Evolutionary conservation across 2,797 vertebrate species (phyloP).

Genomic region (Scyliorhinus canicula): DNA sequence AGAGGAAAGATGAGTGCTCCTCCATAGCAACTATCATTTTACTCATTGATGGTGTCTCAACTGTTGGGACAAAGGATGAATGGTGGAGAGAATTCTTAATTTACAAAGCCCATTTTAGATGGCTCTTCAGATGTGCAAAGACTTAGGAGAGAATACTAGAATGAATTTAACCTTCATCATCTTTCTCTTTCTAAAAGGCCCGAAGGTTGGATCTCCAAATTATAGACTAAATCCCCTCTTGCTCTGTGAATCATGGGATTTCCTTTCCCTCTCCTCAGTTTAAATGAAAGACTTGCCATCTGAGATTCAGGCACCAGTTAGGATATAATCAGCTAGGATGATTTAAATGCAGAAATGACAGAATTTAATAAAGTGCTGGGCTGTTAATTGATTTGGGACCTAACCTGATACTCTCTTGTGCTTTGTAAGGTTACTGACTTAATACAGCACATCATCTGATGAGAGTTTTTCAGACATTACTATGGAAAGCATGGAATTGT

Average conservation of each 20-base stretch:
- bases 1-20: not conserved
- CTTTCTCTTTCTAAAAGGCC: constrained; percentile 1
- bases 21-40: not conserved
- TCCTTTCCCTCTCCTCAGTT: not conserved
- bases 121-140: not conserved
- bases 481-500: not conserved
- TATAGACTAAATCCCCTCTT: constrained; percentile 3
- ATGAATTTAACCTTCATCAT: constrained; percentile 16
- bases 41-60: no score
- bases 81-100: not conserved
- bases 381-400: constrained; percentile 33
- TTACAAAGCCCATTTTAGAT: not conserved
- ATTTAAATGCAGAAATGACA: constrained; percentile 26
- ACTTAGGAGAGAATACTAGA: not conserved
- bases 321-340: constrained; percentile 23
- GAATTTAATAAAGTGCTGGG: constrained; percentile 28
- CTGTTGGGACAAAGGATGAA: not conserved
- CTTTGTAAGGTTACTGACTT: constrained; percentile 24
- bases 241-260: constrained; percentile 7
- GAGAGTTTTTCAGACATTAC: not conserved
- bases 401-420: constrained; percentile 4
- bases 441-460: constrained; percentile 6
- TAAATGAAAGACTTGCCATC: constrained; percentile 21
- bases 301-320: constrained; percentile 4
- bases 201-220: constrained; percentile 23